Evolutionary conservation across 2,888 invertebrate species (phyloP).

Genomic region (Antheraea yamamai): DNA sequence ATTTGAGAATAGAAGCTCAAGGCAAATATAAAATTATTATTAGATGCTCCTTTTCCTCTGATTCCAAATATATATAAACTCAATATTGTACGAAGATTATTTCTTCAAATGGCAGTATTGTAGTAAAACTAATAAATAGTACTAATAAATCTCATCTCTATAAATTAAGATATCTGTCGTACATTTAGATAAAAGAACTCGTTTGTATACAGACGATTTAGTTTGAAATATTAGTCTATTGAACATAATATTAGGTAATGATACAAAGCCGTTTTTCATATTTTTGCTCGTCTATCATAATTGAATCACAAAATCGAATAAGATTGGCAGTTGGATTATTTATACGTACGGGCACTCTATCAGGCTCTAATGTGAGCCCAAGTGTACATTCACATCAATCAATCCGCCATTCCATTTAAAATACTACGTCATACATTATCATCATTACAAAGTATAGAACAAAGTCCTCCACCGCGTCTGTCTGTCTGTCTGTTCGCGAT

Average conservation of each 20-base stretch:
- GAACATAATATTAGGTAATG: constrained; percentile 13
- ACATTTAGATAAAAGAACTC: not conserved
- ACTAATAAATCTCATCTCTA: no score
- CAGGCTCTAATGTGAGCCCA: not conserved
- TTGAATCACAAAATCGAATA: not conserved
- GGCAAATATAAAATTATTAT: no score
- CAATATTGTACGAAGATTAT: no score
- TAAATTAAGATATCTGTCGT: not conserved
- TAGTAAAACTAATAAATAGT: no score
- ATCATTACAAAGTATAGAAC: no score
- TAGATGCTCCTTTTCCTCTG: no score
- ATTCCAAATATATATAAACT: no score
- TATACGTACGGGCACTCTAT: not conserved
- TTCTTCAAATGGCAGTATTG: no score
- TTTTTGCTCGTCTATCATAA: constrained; percentile 12
- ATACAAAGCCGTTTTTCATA: constrained; percentile 11
- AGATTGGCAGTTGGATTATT: constrained; percentile 7
- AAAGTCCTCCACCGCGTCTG: no score
- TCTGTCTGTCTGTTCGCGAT: no score
- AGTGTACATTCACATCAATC: not conserved
- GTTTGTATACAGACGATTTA: not conserved
- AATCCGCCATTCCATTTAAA: not conserved
- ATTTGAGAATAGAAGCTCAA: no score
- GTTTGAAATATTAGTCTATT: constrained; percentile 1
- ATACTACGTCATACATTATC: no score